Evolutionary conservation across 2,888 invertebrate genomes (phyloP), one percentile per base, ranked within the genome.

Genomic region (Cyrtodaria siliqua): DNA sequence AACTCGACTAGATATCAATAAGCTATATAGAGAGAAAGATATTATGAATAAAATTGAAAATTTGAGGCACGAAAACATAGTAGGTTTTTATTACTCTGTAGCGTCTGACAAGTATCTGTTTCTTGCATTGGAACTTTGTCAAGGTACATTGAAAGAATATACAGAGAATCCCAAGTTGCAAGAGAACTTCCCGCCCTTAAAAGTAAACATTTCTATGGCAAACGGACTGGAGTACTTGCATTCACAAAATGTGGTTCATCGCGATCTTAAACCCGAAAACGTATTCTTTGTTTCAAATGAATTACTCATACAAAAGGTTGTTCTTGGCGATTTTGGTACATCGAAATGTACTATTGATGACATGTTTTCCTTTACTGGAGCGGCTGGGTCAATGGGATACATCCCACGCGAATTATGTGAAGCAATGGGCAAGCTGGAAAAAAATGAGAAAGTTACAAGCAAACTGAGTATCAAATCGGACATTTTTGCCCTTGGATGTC

Each of bases 191-290:
- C 57, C 57, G 2, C 42, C 57, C 4, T 20, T 20, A n/a, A 38
- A 24, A 16, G 57, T 57, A 1, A 42, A 40, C n/a, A 42, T 16
- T 23, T 40, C 38, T 42, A 57, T 57, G n/a, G 57, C 57, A 14
- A 42, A 26, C 1, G 57, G 57, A 12, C 23, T 57, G 1, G 40
- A 40, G 16, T 57, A 40, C 40, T 24, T 57, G n/a, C 57, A 57
- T 42, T 33, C 42, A 8, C 23, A 42, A 24, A 57, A 57, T 2
- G 42, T 57, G 20, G 57, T 42, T n/a, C 57, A 57, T 27, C 23
- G 57, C 16, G 57, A 57, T n/a, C n/a, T 57, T 12, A 57, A 57
- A 42, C 57, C 57, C 6, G 42, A 57, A 57, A 57, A 57, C 16
- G 38, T 57, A 26, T 40, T 42, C 8, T 57, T n/a, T n/a, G 1